phyloP scores from a whole-genome alignment of 2,797 vertebrate species.

The Pseudochaenichthys georgianus region DNA sequence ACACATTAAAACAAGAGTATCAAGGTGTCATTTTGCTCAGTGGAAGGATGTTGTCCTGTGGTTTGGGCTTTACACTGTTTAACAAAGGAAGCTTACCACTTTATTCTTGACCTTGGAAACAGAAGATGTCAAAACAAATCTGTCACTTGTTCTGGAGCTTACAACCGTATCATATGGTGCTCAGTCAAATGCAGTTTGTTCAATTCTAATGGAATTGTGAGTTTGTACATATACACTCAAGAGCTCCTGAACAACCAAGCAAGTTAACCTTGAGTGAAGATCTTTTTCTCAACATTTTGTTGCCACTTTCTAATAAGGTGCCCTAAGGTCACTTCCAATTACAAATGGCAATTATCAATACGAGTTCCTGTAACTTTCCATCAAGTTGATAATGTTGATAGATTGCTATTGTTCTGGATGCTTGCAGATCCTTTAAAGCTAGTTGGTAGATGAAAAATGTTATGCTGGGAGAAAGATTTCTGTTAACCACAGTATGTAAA shows the following conservation, averaged over 20 bases:
- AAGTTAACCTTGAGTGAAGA: conserved; percentile 1
- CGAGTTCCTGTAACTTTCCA: background rate
- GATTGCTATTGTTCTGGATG: background rate
- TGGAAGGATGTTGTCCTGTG: conserved; percentile 5
- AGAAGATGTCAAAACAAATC: background rate
- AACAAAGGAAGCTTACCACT: background rate
- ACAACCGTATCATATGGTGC: background rate
- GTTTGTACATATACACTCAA: background rate
- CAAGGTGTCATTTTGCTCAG: conserved; percentile 14
- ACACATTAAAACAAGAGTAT: conserved; percentile 30
- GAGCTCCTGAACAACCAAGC: background rate
- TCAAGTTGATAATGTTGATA: background rate
- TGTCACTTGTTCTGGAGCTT: background rate
- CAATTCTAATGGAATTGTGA: background rate
- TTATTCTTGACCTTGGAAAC: conserved; percentile 35
- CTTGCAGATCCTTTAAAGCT: background rate
- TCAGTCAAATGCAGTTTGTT: background rate
- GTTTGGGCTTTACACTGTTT: background rate
- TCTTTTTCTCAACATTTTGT: conserved; percentile 2
- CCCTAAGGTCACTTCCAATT: background rate
- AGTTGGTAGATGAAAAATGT: background rate
- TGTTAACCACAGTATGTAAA: background rate
- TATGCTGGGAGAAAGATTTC: background rate
- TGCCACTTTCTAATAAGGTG: background rate
- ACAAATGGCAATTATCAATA: background rate